These are phyloP conservation scores for Aurelia sp. DNA, from an alignment of 30 jellyfish, hydroid and myxozoan genomes.

Conservation along the genomic window DNA sequence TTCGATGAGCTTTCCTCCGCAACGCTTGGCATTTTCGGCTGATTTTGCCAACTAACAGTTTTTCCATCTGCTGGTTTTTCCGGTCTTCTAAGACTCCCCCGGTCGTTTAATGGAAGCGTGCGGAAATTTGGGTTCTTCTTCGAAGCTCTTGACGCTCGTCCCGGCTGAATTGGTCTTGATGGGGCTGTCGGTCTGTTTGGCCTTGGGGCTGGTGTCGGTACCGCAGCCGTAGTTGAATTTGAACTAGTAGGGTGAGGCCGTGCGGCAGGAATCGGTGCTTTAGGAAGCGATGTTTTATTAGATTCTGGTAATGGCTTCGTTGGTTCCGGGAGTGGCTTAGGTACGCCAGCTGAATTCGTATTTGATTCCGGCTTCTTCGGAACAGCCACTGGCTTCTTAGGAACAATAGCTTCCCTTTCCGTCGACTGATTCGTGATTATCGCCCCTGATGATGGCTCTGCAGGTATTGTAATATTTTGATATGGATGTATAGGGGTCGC, in stretches of 20 bases:
- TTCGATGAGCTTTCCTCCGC: slow-evolving; percentile 37
- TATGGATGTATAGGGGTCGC: neutral
- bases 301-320: neutral
- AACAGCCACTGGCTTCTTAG: neutral
- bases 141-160: slow-evolving; percentile 50
- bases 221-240: neutral
- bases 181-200: slow-evolving; percentile 18
- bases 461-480: neutral
- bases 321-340: neutral
- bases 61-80: slow-evolving; percentile 31
- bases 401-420: neutral
- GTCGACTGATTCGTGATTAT: neutral
- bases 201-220: slow-evolving; percentile 67
- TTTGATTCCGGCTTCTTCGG: neutral
- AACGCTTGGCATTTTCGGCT: neutral
- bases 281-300: neutral
- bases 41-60: neutral
- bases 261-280: slow-evolving; percentile 56
- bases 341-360: neutral
- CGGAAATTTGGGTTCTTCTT: slow-evolving; percentile 72
- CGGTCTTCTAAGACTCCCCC: slow-evolving; percentile 37
- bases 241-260: slow-evolving; percentile 13
- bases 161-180: slow-evolving; percentile 3
- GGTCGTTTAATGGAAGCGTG: slow-evolving; percentile 64
- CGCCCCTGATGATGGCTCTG: neutral